Percentiles rank a stretch among this genome's conserved stretches.
phyloP scores from a whole-genome alignment of 2,797 vertebrate genomes.

The Aeoliscus strigatus region DNA sequence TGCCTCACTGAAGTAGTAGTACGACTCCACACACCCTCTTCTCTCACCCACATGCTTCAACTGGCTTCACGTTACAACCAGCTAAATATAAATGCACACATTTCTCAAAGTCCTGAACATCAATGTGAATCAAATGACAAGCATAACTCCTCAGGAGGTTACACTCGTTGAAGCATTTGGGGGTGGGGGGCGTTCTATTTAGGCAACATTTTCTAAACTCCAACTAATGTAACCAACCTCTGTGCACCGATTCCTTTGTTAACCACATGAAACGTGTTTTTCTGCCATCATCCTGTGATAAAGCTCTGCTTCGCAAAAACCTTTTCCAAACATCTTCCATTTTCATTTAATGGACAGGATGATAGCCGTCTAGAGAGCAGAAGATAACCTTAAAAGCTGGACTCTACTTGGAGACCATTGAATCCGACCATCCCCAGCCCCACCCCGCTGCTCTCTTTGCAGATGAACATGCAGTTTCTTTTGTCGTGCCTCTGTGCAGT shows the following conservation, averaged over 20 bases:
- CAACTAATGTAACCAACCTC: too few species aligned
- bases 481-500: conserved; percentile 6
- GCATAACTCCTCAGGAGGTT: conserved; percentile 1
- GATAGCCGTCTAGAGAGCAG: conserved; percentile 31
- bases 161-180: too few species aligned
- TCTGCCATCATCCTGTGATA: too few species aligned
- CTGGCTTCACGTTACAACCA: conserved; percentile 40
- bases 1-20: conserved; percentile 10
- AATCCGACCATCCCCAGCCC: conserved; percentile 45
- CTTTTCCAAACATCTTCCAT: too few species aligned
- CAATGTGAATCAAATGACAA: conserved; percentile 23
- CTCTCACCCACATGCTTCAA: conserved; percentile 17
- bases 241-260: too few species aligned
- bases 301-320: too few species aligned
- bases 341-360: too few species aligned
- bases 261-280: too few species aligned
- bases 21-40: conserved; percentile 37
- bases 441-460: conserved; percentile 36
- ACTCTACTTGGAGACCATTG: conserved; percentile 49
- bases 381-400: conserved; percentile 63
- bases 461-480: too few species aligned
- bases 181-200: too few species aligned
- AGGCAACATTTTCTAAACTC: too few species aligned
- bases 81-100: conserved; percentile 52
- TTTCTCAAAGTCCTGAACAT: conserved; percentile 40